Conservation (phyloP, 2,888 invertebrate genomes). For the Leptinotarsa haldemani region DNA sequence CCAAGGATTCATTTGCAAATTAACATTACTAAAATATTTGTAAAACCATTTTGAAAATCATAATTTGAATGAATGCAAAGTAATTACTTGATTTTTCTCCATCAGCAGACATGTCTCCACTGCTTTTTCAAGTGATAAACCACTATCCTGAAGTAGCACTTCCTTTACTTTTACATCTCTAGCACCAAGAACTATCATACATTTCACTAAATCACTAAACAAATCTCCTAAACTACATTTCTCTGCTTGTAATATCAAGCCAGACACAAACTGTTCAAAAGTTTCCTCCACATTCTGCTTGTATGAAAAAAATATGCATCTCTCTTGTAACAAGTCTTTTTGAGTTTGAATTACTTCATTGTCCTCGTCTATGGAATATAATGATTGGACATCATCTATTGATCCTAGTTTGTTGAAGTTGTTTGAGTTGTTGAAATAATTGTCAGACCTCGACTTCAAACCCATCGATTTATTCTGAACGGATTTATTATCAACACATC, state of each 20-base stretch:
- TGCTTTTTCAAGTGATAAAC: slow-evolving; percentile 6
- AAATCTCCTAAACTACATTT: slow-evolving; percentile 15
- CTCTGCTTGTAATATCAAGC: slow-evolving; percentile 6
- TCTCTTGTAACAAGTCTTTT: neutral
- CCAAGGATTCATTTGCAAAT: neutral
- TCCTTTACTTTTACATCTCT: neutral
- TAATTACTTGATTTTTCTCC: slow-evolving; percentile 2
- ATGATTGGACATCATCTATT: neutral
- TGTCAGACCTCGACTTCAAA: neutral
- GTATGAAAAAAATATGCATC: slow-evolving; percentile 18
- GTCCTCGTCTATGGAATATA: neutral
- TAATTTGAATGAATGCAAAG: neutral
- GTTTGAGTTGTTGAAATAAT: neutral
- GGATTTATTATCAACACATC: neutral
- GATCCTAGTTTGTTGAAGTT: neutral
- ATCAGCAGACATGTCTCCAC: slow-evolving; percentile 6
- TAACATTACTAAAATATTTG: neutral
- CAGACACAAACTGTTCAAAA: slow-evolving; percentile 16
- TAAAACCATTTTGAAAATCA: neutral
- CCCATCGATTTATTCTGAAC: neutral
- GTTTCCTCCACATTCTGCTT: slow-evolving; percentile 15
- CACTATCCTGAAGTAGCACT: slow-evolving; percentile 10
- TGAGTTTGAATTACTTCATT: neutral
- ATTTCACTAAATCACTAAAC: slow-evolving; percentile 12
- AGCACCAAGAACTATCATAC: slow-evolving; percentile 15